Evolutionary conservation across 1,140 invertebrate genomes (phyloP).

Genomic region (Orussus abietinus): DNA sequence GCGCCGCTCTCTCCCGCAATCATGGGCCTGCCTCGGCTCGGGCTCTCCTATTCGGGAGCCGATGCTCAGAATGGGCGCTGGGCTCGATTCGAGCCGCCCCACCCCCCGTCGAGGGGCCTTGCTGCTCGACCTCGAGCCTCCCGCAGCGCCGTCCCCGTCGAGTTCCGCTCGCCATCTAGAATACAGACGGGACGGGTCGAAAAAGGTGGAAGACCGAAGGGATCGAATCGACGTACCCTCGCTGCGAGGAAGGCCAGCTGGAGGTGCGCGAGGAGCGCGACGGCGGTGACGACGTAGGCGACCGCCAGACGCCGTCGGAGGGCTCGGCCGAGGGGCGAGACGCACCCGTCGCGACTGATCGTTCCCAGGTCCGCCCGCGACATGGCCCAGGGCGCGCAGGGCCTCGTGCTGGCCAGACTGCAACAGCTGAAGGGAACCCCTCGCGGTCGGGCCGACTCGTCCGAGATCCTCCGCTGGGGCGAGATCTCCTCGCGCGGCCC

Average conservation of each 20-base stretch:
- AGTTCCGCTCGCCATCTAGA: no score
- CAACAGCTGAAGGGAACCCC: slow-evolving; percentile 45
- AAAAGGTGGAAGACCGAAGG: no score
- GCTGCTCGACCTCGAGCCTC: no score
- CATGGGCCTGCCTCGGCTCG: no score
- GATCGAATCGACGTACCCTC: slow-evolving; percentile 29
- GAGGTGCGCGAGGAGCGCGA: slow-evolving; percentile 33
- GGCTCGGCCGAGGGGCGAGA: slow-evolving; percentile 27
- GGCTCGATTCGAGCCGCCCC: slow-evolving; percentile 26
- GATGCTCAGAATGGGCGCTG: slow-evolving; percentile 29
- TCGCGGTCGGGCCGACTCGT: slow-evolving; percentile 21
- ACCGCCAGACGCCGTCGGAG: slow-evolving; percentile 33
- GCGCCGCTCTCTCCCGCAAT: no score
- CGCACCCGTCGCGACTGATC: slow-evolving; percentile 39
- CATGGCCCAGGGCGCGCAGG: slow-evolving; percentile 35
- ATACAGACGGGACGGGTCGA: no score
- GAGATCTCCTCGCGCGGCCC: slow-evolving; percentile 24
- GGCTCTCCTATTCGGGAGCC: slow-evolving; percentile 21
- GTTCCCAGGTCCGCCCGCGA: slow-evolving; percentile 25
- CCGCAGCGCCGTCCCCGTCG: no score
- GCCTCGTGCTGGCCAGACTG: slow-evolving; percentile 20
- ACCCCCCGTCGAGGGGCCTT: background rate
- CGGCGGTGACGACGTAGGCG: slow-evolving; percentile 35
- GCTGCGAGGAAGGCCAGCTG: slow-evolving; percentile 28
- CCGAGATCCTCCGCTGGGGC: slow-evolving; percentile 19